Base-by-base conservation (phyloP, 2,113 vertebrate species). In the Amphiprion percula region DNA sequence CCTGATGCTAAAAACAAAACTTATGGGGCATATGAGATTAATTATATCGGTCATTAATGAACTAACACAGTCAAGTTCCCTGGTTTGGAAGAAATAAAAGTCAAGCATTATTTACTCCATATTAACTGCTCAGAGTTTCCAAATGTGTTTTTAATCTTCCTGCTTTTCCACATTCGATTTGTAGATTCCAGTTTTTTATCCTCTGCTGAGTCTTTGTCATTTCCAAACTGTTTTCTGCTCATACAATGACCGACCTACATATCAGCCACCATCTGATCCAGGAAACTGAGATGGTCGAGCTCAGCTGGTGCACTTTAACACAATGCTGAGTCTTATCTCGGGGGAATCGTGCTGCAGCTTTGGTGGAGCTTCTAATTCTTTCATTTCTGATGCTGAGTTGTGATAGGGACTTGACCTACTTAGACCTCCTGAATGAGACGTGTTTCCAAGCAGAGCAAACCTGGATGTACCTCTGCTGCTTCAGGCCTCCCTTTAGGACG, bases 341-440 rank as follows among this genome's bases (percentile, higher is more conserved):
- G 10, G 44, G 61, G 39, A 49, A 49, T 64, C 46, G 0, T n/a
- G 24, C 8, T 26, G 21, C 64, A 56, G 10, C 37, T 50, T 19
- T 6, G 5, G 41, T 47, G 63, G 23, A 77, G 77, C 65, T 26
- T 73, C 37, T 28, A 11, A 39, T 50, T 71, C 24, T 33, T 52
- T 23, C 19, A 26, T 44, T 79, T 64, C 30, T 66, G 60, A 54
- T 63, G 28, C 33, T 30, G 26, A 33, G 28, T 41, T 30, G 26
- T 47, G 3, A 70, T 63, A 53, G 10, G 19, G 23, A 76, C 55
- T 19, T 79, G 81, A 82, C 77, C 71, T 80, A 62, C 64, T 78
- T 64, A 8, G 16, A 49, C 50, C 53, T 55, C 63, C 39, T 30
- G 44, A 68, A 41, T 5, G 33, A 24, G 59, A 24, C 0, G 0